Evolutionary conservation across 2,113 vertebrate species (phyloP), one percentile per base, ranked within the genome.

Genomic region (Leucopsar rothschildi): DNA sequence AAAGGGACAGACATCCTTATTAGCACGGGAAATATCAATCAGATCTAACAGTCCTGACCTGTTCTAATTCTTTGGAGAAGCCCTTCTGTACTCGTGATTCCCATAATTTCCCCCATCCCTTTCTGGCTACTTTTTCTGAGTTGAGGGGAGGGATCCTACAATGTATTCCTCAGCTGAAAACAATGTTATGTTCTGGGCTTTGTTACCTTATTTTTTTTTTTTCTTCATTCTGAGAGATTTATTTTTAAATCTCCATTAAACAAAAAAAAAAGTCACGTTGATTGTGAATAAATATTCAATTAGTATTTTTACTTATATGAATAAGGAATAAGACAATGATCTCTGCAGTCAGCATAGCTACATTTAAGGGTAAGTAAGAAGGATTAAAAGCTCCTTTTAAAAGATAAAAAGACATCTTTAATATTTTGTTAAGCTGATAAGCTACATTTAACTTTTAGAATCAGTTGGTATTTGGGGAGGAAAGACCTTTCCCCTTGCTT

Each of bases 21-120:
- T 6, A 68, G 90, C 53, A 77, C 59, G 56, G 44, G 44, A 21
- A 63, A 50, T 55, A 49, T 9, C 6, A 5, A 15, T 47, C 35
- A 17, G 39, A 23, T 6, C 2, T 12, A 64, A 52, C 27, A n/a
- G 20, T 21, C 52, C 31, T 42, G 17, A 52, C 14, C 11, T 33
- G 27, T 52, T 42, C 17, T 33, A 61, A 65, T 35, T 81, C 37
- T 61, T 45, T 52, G 45, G 42, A 45, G 53, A 59, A 60, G 49
- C 19, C 40, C 16, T 35, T 55, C 39, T 15, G 1, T 7, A 5
- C 0, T 4, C 1, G 1, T 28, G 12, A 42, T 39, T 37, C 23
- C 9, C 44, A 42, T 33, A 4, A 4, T 77, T 49, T 50, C 35
- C 21, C 24, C 13, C 39, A 12, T 25, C 22, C 5, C 6, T 8